Conservation (phyloP, 2,888 invertebrate species). For the Athalia rosae region DNA sequence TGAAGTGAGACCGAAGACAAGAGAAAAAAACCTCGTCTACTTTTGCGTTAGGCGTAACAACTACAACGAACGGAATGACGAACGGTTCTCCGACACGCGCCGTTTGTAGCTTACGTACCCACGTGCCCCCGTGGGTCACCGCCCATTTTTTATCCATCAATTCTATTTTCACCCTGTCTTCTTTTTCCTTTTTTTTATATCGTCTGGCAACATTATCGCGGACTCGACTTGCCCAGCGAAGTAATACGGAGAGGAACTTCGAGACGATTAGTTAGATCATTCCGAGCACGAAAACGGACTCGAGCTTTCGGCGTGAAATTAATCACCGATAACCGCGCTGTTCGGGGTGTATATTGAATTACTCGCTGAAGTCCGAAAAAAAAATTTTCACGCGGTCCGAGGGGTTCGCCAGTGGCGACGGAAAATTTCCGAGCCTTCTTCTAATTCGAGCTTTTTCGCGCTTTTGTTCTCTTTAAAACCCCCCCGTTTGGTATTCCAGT, state of each 20-base stretch:
- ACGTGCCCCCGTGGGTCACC: neutral
- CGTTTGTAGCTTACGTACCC: conserved; percentile 1
- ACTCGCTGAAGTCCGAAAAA: too few species aligned
- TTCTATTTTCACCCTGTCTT: neutral
- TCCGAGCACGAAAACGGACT: neutral
- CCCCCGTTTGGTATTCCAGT: too few species aligned
- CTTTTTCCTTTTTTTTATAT: neutral
- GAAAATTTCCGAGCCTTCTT: too few species aligned
- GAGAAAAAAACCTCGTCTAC: conserved; percentile 1
- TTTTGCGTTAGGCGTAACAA: conserved; percentile 34
- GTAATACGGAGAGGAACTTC: too few species aligned
- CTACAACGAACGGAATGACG: conserved; percentile 24
- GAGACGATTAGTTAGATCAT: neutral
- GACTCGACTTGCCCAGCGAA: neutral
- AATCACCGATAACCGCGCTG: too few species aligned
- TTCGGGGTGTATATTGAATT: too few species aligned
- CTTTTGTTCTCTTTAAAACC: neutral
- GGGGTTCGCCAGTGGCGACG: too few species aligned
- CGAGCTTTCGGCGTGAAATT: neutral
- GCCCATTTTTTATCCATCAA: conserved; percentile 19
- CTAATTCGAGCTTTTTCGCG: too few species aligned
- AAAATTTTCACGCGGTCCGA: too few species aligned
- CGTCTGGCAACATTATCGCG: neutral
- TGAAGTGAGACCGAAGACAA: neutral
- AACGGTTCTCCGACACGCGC: conserved; percentile 20